Evolutionary conservation across 2,888 invertebrate species (phyloP).

Genomic region (Andrena hattorfiana): DNA sequence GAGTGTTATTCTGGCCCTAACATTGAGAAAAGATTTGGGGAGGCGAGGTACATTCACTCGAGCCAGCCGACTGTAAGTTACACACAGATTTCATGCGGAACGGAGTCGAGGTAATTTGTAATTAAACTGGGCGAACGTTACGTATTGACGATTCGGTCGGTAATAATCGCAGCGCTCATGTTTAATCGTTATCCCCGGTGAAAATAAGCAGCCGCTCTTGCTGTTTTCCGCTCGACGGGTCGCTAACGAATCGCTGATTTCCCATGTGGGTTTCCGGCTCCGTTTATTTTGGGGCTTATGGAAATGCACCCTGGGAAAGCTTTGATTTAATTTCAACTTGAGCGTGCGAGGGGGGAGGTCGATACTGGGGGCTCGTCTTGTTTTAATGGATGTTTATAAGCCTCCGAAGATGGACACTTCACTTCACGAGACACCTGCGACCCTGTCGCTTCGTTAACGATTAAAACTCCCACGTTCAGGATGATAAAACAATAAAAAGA

Average conservation of each 20-base stretch:
- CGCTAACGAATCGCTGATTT: constrained; percentile 81
- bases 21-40: constrained; percentile 12
- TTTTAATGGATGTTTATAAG: constrained; percentile 42
- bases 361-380: constrained; percentile 49
- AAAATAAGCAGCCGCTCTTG: constrained; percentile 55
- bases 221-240: constrained; percentile 62
- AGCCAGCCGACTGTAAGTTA: neutral
- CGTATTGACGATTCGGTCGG: constrained; percentile 25
- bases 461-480: neutral
- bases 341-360: constrained; percentile 44
- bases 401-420: neutral
- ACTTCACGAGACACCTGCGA: neutral
- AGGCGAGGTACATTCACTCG: neutral
- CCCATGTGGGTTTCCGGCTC: constrained; percentile 76
- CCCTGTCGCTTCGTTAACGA: neutral
- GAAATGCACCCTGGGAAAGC: constrained; percentile 75
- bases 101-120: constrained; percentile 9
- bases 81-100: neutral
- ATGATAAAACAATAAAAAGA: neutral
- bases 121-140: constrained; percentile 27
- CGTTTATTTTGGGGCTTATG: constrained; percentile 80
- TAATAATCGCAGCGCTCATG: constrained; percentile 12
- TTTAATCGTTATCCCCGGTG: constrained; percentile 33
- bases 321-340: constrained; percentile 73
- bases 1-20: constrained; percentile 15